Conservation (phyloP, 2,113 vertebrate genomes). For the Micromys minutus region DNA sequence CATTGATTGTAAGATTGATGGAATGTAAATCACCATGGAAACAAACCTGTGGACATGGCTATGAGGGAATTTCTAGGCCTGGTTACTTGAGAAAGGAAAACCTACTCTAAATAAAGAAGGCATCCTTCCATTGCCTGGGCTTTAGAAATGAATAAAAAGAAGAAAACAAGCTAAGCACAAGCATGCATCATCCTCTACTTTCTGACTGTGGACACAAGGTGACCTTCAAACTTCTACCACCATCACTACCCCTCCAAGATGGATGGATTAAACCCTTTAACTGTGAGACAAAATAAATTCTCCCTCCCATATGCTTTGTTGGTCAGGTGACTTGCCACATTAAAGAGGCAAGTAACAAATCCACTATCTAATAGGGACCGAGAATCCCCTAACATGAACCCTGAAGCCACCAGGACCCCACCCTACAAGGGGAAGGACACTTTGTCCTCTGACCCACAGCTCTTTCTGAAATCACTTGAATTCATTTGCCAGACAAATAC, state of each 20-base stretch:
- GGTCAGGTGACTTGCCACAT: background rate
- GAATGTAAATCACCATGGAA: background rate
- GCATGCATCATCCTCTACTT: background rate
- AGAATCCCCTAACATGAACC: background rate
- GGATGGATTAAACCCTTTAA: background rate
- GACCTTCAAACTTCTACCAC: background rate
- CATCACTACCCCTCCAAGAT: background rate
- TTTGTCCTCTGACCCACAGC: background rate
- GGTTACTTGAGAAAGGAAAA: background rate
- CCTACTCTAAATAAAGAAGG: background rate
- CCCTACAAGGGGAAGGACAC: background rate
- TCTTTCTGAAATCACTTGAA: background rate
- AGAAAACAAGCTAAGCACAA: background rate
- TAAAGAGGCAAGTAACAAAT: background rate
- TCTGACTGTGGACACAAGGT: background rate
- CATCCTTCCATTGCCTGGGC: background rate
- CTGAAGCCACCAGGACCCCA: background rate
- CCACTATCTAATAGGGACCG: background rate
- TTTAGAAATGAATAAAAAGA: background rate
- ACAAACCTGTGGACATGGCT: background rate
- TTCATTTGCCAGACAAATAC: background rate
- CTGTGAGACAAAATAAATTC: background rate
- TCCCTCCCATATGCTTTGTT: background rate
- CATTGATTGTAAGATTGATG: background rate
- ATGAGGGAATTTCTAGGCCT: background rate